Evolutionary conservation across 2,888 invertebrate species (phyloP).

Genomic region (Nowickia ferox): DNA sequence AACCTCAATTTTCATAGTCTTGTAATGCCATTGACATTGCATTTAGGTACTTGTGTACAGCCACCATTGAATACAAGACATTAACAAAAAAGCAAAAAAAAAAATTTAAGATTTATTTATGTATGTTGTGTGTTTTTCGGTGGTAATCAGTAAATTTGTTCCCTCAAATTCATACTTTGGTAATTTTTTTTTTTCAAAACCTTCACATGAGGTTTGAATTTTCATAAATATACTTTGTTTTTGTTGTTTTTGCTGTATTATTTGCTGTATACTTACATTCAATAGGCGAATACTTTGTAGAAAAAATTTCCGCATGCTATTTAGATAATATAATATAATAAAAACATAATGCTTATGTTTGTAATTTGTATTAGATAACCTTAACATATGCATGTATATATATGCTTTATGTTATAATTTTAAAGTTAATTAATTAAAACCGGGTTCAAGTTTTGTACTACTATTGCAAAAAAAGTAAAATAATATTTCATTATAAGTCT

Average conservation of each 20-base stretch:
- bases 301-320: conserved; percentile 8
- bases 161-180: conserved; percentile 18
- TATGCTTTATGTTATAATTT: not conserved
- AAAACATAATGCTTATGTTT: not conserved
- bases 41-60: conserved; percentile 45
- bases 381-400: not conserved
- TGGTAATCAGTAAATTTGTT: conserved; percentile 29
- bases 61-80: conserved; percentile 26
- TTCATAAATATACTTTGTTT: not conserved
- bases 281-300: conserved; percentile 33
- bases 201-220: conserved; percentile 1
- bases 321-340: conserved; percentile 7
- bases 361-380: not conserved
- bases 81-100: conserved; percentile 20
- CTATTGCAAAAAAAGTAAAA: too few relatives aligned
- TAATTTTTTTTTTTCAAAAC: conserved; percentile 12
- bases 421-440: not conserved
- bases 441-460: too few relatives aligned
- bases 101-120: conserved; percentile 26
- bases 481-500: too few relatives aligned
- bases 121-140: conserved; percentile 3
- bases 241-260: not conserved
- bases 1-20: conserved; percentile 80
- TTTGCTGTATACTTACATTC: conserved; percentile 30
- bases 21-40: conserved; percentile 74